Percentiles rank a stretch among this genome's conserved stretches.
phyloP scores from a whole-genome alignment of 2,888 invertebrate genomes.

The Drosophila melanosoma region DNA sequence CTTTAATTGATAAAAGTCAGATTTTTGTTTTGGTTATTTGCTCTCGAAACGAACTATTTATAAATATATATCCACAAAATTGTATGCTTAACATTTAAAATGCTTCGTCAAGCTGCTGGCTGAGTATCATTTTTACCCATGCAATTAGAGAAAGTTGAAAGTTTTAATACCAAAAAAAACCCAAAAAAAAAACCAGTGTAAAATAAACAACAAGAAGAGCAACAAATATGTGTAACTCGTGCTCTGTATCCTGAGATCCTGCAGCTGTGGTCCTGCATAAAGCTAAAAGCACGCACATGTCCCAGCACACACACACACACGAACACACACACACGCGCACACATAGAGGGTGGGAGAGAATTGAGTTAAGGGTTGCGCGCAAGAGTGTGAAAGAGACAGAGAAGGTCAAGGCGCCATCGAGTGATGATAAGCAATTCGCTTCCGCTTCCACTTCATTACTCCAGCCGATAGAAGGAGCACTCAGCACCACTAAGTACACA shows the following conservation, averaged over 20 bases:
- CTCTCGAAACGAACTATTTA: background rate
- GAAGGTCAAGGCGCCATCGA: conserved; percentile 64
- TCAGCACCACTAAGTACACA: background rate
- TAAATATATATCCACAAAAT: background rate
- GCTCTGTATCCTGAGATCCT: conserved; percentile 32
- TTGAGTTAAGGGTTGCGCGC: background rate
- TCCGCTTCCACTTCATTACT: conserved; percentile 71
- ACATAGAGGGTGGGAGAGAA: background rate
- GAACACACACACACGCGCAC: conserved; percentile 3
- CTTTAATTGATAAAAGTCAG: background rate
- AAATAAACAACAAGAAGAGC: conserved; percentile 11
- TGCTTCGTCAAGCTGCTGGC: conserved; percentile 21
- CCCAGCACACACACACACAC: background rate
- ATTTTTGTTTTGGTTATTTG: background rate
- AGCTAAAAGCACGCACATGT: conserved; percentile 40
- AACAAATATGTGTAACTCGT: conserved; percentile 45
- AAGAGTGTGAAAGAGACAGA: background rate
- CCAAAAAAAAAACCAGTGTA: conserved; percentile 28
- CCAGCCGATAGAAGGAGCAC: conserved; percentile 18
- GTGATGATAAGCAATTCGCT: conserved; percentile 64
- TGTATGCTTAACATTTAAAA: conserved; percentile 16
- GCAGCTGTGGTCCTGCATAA: conserved; percentile 33
- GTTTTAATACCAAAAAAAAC: conserved; percentile 62
- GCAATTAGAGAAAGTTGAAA: conserved; percentile 62
- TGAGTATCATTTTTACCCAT: conserved; percentile 34